Base-by-base conservation (phyloP, 2,797 vertebrate genomes). In the Pseudochaenichthys georgianus region DNA sequence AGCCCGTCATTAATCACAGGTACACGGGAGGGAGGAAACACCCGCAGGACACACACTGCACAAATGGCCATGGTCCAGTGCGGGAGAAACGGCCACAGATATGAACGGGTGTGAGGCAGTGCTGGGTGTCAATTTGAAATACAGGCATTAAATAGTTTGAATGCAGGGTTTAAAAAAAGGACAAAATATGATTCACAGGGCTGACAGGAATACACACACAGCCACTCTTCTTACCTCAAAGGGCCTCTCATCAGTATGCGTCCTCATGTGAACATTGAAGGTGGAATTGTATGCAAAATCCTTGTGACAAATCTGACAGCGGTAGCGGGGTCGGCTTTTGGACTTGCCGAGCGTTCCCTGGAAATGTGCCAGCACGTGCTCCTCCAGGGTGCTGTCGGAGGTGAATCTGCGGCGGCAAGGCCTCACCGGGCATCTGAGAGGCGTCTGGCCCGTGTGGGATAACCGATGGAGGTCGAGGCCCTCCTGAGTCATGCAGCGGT, bases 401-500 rank as follows among this genome's bases (percentile, higher is more conserved):
- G 93, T 94, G 71, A 96, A 96, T 54, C 95, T 85, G 21, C 95
- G 94, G 9, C 95, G 93, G 89, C 95, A 96, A 42, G 94, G 94
- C 60, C 89, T 84, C 63, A 95, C 93, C 0, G 95, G 95, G 81
- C 95, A 96, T 69, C 95, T 95, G 66, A 96, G 95, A 3, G 95
- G 94, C 0, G 95, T 95, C 88, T 96, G 95, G 70, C 95, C 95
- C 1, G 95, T 95, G 92, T 96, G 95, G 69, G 95, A 95, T 55
- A 96, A 86, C 11, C 95, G 93, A 77, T 96, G 95, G 71, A 96
- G 93, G 81, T 96, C 95, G 4, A 96, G 93, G 41, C 95, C 94
- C 83, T 96, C 95, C 84, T 95, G 94, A 31, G 95, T 95, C 89
- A 95, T 94, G 75, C 95, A 96, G 71, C 94, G 95, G 81, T 96